Evolutionary conservation across 2,113 vertebrate genomes (phyloP).

Genomic region (Dromas ardeola): DNA sequence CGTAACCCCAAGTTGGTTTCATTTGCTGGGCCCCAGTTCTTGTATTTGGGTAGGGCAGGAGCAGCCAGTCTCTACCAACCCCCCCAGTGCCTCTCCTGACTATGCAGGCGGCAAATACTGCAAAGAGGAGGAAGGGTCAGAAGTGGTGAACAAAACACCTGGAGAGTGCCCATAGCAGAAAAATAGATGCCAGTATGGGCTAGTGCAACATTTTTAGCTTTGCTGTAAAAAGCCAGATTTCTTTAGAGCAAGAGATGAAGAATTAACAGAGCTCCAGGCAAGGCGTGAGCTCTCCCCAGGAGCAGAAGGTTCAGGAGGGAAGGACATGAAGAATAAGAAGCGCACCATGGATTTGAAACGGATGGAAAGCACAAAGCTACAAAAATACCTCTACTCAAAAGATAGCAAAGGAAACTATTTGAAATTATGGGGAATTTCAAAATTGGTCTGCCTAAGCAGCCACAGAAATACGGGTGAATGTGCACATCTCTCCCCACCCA

Average conservation of each 20-base stretch:
- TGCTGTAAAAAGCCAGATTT: neutral
- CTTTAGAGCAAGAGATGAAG: neutral
- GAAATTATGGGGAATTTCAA: neutral
- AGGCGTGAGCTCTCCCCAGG: neutral
- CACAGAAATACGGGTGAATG: rapidly evolving
- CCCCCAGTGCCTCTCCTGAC: neutral
- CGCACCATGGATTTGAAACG: rapidly evolving
- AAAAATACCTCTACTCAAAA: neutral
- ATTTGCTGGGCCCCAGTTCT: neutral
- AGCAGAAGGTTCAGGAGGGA: neutral
- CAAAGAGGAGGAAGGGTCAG: neutral
- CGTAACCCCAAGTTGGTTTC: neutral
- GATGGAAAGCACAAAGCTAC: neutral
- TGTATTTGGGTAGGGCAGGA: neutral
- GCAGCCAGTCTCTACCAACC: neutral
- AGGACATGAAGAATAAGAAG: rapidly evolving
- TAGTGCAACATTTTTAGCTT: neutral
- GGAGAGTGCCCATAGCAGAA: neutral
- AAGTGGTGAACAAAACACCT: neutral
- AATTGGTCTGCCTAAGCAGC: neutral
- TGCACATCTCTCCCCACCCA: neutral
- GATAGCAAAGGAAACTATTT: neutral
- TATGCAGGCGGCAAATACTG: neutral
- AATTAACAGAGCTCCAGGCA: neutral
- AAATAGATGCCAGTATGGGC: neutral